Conservation (phyloP, 2,797 vertebrate genomes). For the Meda fulgida region DNA sequence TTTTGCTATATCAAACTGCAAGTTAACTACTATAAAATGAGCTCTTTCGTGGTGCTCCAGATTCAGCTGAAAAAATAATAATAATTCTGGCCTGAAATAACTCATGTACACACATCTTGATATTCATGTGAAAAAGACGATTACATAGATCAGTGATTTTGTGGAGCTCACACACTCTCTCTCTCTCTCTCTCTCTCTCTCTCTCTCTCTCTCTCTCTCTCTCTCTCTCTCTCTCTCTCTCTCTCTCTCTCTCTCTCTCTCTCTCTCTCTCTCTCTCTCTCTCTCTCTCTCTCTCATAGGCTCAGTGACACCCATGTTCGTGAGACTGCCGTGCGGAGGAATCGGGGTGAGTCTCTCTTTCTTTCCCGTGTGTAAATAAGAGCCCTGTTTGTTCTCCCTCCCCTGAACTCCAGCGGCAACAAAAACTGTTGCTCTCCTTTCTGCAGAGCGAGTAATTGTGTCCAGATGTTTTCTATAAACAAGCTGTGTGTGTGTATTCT, state of each 20-base stretch:
- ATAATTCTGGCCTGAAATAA: not conserved
- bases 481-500: conserved; percentile 53
- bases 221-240: conserved; percentile 32
- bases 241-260: conserved; percentile 39
- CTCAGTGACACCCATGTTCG: conserved; percentile 91
- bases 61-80: no score
- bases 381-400: conserved; percentile 80
- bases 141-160: not conserved
- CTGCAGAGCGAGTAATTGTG: conserved; percentile 79
- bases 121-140: not conserved
- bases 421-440: conserved; percentile 82
- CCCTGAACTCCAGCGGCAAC: conserved; percentile 77
- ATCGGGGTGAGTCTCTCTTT: conserved; percentile 88
- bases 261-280: conserved; percentile 19
- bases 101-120: not conserved
- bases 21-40: not conserved
- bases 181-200: conserved; percentile 46
- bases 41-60: not conserved
- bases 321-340: conserved; percentile 94
- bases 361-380: conserved; percentile 76
- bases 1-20: not conserved
- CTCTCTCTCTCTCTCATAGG: conserved; percentile 74
- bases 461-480: conserved; percentile 84
- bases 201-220: conserved; percentile 21
- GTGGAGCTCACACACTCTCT: not conserved